Percentiles rank a stretch among this genome's conserved stretches.
Evolutionary conservation across 2,113 vertebrate genomes (phyloP).

Genomic region (cattle (Bos taurus)): ARS-UCD2.0 NC_037340.1:41700001-41700500

Average conservation of each 20-base stretch:
- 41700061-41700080: background rate
- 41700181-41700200: too few species aligned
- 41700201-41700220: background rate
- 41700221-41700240: background rate
- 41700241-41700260: background rate
- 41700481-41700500: background rate
- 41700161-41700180: background rate
- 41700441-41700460: background rate
- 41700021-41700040: background rate
- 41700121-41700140: background rate
- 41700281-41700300: background rate
- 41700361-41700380: background rate
- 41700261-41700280: background rate
- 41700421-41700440: background rate
- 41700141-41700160: background rate
- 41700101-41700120: background rate
- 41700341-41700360: background rate
- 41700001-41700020: background rate
- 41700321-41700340: background rate
- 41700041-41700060: background rate
- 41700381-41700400: background rate
- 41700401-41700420: background rate
- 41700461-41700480: background rate
- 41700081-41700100: background rate
- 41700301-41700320: background rate